Conservation (phyloP, 2,113 vertebrate species). For the Myotis yumanensis region DNA sequence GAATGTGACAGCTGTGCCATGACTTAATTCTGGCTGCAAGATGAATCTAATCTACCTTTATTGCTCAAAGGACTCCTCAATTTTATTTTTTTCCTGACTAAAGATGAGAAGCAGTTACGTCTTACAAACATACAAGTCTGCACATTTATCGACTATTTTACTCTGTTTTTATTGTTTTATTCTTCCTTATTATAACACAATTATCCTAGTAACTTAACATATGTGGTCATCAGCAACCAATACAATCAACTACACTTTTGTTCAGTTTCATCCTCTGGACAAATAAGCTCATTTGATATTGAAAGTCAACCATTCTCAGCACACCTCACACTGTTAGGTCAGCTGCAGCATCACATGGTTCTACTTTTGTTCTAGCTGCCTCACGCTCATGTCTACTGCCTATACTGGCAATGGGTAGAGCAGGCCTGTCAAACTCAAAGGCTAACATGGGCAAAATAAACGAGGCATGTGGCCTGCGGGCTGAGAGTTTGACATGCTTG, state of each 20-base stretch:
- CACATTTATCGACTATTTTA: neutral
- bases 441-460: too few relatives aligned
- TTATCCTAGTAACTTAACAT: neutral
- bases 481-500: too few relatives aligned
- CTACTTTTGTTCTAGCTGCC: neutral
- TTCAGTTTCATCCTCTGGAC: neutral
- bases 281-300: neutral
- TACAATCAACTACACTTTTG: neutral
- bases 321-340: neutral
- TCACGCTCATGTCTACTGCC: neutral
- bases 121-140: neutral
- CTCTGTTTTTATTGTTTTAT: neutral
- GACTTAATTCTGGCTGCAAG: neutral
- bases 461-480: fast-evolving
- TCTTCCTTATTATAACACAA: neutral
- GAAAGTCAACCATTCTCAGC: neutral
- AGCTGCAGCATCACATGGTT: fast-evolving
- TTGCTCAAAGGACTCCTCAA: neutral
- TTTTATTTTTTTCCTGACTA: neutral
- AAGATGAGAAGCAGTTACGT: neutral
- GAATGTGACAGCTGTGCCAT: neutral
- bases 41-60: neutral
- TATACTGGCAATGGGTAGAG: neutral
- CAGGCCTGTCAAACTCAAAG: too few relatives aligned
- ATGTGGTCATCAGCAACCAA: neutral